Evolutionary conservation across 1,140 invertebrate genomes (phyloP).

Genomic region (Lepidurus arcticus): DNA sequence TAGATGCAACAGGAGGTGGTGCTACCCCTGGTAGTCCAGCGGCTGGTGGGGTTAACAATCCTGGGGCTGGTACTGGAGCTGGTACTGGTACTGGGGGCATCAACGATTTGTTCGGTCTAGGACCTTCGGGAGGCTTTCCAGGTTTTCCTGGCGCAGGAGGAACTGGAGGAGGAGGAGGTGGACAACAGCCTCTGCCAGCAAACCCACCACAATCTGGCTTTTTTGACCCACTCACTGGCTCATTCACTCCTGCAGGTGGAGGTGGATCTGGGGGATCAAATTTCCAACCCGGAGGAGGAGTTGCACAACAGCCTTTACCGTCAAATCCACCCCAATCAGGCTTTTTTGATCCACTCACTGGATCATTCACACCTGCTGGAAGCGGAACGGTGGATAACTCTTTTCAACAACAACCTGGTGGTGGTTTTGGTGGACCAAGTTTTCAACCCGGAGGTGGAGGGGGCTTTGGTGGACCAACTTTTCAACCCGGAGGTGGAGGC

Average conservation of each 20-base stretch:
- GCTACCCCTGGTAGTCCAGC: not conserved
- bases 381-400: not conserved
- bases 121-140: not conserved
- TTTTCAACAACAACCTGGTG: not conserved
- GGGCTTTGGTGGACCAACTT: not conserved
- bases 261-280: not conserved
- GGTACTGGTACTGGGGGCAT: not conserved
- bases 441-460: not conserved
- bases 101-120: not conserved
- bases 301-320: not conserved
- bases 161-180: slow-evolving; percentile 1
- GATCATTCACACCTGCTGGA: slow-evolving; percentile 3
- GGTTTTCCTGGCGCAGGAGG: not conserved
- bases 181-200: not conserved
- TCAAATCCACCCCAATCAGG: not conserved
- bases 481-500: not conserved
- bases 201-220: not conserved
- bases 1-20: not conserved
- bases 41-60: not conserved
- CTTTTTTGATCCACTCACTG: not conserved
- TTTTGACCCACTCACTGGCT: not conserved
- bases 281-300: not conserved
- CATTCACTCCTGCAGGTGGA: not conserved
- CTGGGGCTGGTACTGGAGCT: not conserved
- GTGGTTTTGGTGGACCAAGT: not conserved